Percentiles rank a stretch among this genome's conserved stretches.
phyloP scores from a whole-genome alignment of 2,113 vertebrate genomes.

The Tylochromis polylepis region DNA sequence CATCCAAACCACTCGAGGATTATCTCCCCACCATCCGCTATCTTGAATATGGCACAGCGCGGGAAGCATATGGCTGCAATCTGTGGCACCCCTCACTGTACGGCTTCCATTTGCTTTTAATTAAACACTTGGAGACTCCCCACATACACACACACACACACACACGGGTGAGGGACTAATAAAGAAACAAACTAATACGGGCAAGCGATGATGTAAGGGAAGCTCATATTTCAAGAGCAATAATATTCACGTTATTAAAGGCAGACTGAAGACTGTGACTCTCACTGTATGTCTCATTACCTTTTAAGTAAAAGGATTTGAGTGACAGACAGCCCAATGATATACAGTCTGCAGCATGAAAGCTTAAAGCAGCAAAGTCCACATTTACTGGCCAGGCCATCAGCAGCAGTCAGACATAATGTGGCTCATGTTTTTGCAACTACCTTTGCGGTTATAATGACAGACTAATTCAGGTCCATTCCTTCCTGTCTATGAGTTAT shows the following conservation, averaged over 20 bases:
- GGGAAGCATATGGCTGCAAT: constrained; percentile 61
- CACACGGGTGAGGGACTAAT: neutral
- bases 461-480: constrained; percentile 8
- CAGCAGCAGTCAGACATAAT: constrained; percentile 13
- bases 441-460: constrained; percentile 36
- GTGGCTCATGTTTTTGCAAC: constrained; percentile 46
- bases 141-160: neutral
- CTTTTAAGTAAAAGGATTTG: neutral
- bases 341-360: neutral
- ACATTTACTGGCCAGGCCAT: neutral
- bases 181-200: constrained; percentile 11
- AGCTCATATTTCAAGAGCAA: neutral
- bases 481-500: neutral
- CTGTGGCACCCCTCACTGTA: constrained; percentile 40
- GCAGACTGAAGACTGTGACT: neutral
- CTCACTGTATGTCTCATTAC: neutral
- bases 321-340: neutral
- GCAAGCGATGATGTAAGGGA: neutral
- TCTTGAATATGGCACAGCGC: constrained; percentile 19
- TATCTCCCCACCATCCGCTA: constrained; percentile 27
- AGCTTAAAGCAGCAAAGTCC: neutral
- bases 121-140: constrained; percentile 49
- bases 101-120: constrained; percentile 49
- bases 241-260: neutral
- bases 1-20: constrained; percentile 17